Base-by-base conservation (phyloP, 2,888 invertebrate genomes). In the Protodeltote pygarga region DNA sequence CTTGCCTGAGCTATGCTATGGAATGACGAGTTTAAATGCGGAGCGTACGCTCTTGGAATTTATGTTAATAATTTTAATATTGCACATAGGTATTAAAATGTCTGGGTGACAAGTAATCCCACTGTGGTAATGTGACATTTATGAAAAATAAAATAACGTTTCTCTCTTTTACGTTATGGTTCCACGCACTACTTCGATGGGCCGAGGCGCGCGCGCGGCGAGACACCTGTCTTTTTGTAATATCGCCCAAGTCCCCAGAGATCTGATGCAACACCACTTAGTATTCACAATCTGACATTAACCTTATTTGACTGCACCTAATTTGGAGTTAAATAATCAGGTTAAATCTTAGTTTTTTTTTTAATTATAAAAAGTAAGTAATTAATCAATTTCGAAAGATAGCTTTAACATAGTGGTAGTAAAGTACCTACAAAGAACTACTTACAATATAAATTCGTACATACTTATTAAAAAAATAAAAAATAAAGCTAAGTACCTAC, bases 11-110 rank as follows among this genome's bases (percentile, higher is more conserved):
- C 61, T 73, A 71, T 75, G 76, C 75, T 76, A 76, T 78, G 80
- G 85, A 79, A 83, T 81, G 75, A 73, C 75, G 75, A 78, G 83
- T 87, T 87, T 84, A 84, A 88, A 89, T 85, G 79, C 84, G 77
- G 81, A 77, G 74, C 77, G 81, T 65, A 79, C 84, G 88, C 80
- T 79, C 39, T 67, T 61, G 52, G 89, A 85, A 89, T 89, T 72
- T 59, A 71, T 78, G 71, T 78, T 75, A 78, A 68, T 65, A 55
- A 54, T 33, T 51, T 48, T 55, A 60, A 45, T 49, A 47, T 68
- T 67, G 39, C 50, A 47, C 63, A 61, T 62, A n/a, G n/a, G n/a
- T n/a, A 42, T 57, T 38, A 45, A 53, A 59, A 66, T 55, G 60
- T 62, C 40, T 39, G 23, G 29, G 24, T 33, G 33, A 42, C 51